These are phyloP conservation scores for Leptoclinus maculatus DNA, from an alignment of 2,797 vertebrate genomes.

Conservation along the genomic window DNA sequence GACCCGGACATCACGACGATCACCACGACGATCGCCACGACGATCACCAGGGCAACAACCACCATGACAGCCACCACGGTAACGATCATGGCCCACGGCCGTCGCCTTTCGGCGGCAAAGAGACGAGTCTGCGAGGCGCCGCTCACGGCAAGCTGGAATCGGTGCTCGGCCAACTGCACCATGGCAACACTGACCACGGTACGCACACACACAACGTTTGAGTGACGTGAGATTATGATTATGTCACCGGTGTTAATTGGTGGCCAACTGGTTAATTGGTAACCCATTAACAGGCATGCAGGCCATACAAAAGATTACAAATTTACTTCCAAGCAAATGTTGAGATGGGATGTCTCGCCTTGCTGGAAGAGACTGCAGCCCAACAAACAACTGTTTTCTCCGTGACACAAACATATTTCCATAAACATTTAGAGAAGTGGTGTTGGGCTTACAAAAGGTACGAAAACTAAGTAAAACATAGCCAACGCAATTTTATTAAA, in stretches of 20 bases:
- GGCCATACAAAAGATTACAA: not conserved
- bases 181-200: slow-evolving; percentile 74
- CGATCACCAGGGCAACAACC: slow-evolving; percentile 18
- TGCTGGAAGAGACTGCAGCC: not conserved
- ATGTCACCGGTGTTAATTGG: not conserved
- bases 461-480: too few species aligned
- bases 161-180: slow-evolving; percentile 78
- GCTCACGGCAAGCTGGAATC: slow-evolving; percentile 79
- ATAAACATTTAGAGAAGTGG: too few species aligned
- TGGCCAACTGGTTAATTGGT: not conserved
- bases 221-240: too few species aligned
- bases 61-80: slow-evolving; percentile 31
- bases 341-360: not conserved
- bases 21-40: slow-evolving; percentile 13
- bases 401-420: too few species aligned
- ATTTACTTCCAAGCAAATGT: too few species aligned
- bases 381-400: too few species aligned
- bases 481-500: too few species aligned
- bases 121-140: slow-evolving; percentile 35
- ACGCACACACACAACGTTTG: not conserved
- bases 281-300: not conserved
- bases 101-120: slow-evolving; percentile 59
- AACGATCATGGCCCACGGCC: slow-evolving; percentile 47
- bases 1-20: slow-evolving; percentile 5
- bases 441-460: too few species aligned